Evolutionary conservation across 2,113 vertebrate genomes (phyloP), one percentile per base, ranked within the genome.

Genomic region (Poecilia latipinna): DNA sequence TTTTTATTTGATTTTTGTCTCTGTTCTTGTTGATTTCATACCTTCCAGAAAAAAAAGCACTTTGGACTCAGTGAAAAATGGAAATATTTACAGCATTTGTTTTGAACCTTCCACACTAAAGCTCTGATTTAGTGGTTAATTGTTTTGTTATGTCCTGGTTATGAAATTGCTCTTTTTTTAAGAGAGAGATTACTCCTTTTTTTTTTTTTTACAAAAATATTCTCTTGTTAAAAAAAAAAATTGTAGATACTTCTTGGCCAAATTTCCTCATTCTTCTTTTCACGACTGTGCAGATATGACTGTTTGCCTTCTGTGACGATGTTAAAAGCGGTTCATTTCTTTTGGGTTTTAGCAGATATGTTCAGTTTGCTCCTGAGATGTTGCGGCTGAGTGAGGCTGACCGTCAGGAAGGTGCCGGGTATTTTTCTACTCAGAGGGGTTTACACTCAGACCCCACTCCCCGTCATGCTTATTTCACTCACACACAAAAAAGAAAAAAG

Each of bases 21-120:
- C 15, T 44, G 51, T 74, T 64, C 11, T 70, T 69, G 54, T 78
- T 73, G 72, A 63, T 87, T 89, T 82, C 70, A 77, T 78, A 79
- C 80, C 67, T 84, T 87, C 67, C 80, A 82, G 71, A 89, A 67
- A 79, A 79, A 89, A 68, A 80, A 85, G 92, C 89, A 93, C 92
- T 90, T 92, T 91, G 87, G 82, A 89, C 65, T 75, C 72, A 75
- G 88, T 63, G 54, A 68, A 82, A 37, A 63, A 70, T 83, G 72
- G 31, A 84, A 73, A 77, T 60, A 76, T 86, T 83, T 68, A 82
- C 83, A 64, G 19, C 74, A 72, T 61, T 60, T 62, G 82, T 86
- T 75, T 79, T 37, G 83, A 82, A 79, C 70, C 72, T 29, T 66
- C 62, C 82, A 77, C 81, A 48, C 44, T 78, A 73, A 67, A 33